phyloP scores from a whole-genome alignment of 2,888 invertebrate genomes.

The Aspidapion aeneum region DNA sequence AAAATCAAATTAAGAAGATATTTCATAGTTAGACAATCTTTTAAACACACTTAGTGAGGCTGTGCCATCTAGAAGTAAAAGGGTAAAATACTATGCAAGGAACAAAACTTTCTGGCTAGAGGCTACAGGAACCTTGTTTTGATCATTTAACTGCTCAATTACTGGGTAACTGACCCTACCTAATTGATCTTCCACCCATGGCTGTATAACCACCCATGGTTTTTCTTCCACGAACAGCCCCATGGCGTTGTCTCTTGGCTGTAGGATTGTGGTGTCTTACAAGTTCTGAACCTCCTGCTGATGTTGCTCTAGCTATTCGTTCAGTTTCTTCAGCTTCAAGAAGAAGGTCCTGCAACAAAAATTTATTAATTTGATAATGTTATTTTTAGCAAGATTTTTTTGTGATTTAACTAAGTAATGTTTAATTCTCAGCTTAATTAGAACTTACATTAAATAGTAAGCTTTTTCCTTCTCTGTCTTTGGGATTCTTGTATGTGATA shows the following conservation, averaged over 20 bases:
- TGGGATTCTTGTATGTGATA: constrained; percentile 78
- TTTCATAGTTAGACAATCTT: too few relatives aligned
- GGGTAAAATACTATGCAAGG: too few relatives aligned
- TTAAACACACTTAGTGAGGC: too few relatives aligned
- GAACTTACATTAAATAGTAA: constrained; percentile 69
- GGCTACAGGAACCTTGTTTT: too few relatives aligned
- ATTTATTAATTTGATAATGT: not conserved
- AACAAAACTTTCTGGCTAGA: too few relatives aligned
- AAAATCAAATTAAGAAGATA: too few relatives aligned
- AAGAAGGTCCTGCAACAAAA: constrained; percentile 60
- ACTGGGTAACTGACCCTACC: too few relatives aligned
- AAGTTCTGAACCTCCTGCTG: constrained; percentile 48
- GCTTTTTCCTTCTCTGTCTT: constrained; percentile 83
- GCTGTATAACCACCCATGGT: constrained; percentile 37
- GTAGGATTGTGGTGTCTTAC: constrained; percentile 49
- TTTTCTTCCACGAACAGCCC: constrained; percentile 43
- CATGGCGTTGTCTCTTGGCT: constrained; percentile 38
- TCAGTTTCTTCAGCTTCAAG: constrained; percentile 76
- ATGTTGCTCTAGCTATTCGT: constrained; percentile 55
- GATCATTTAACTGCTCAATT: too few relatives aligned
- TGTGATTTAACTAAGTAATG: not conserved
- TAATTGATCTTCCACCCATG: constrained; percentile 41
- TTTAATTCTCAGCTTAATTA: not conserved
- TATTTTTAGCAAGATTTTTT: too few relatives aligned
- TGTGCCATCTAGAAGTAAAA: too few relatives aligned